phyloP scores from a whole-genome alignment of 2,113 vertebrate genomes.

The Polyodon spathula region DNA sequence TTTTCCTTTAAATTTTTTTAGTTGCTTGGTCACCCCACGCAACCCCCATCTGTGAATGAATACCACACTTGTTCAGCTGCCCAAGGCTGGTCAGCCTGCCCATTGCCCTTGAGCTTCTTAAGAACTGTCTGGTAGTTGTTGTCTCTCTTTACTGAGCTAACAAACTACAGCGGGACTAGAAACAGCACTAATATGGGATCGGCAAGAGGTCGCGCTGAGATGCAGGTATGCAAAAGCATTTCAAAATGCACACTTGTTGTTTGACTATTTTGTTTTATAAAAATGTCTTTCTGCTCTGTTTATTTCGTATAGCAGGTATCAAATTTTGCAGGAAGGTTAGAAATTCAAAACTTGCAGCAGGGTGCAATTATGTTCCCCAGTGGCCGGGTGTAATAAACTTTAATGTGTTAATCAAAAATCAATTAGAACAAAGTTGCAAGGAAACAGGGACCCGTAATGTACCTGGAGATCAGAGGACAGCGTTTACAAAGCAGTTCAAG shows the following conservation, averaged over 20 bases:
- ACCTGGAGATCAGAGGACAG: slow-evolving; percentile 18
- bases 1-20: background rate
- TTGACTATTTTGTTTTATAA: background rate
- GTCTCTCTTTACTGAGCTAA: background rate
- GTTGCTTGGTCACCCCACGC: slow-evolving; percentile 9
- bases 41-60: slow-evolving; percentile 16
- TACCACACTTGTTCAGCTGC: slow-evolving; percentile 27
- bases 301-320: slow-evolving; percentile 19
- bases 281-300: slow-evolving; percentile 1
- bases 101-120: slow-evolving; percentile 17
- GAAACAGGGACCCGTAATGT: slow-evolving; percentile 16
- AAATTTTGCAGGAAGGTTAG: slow-evolving; percentile 27
- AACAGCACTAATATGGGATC: slow-evolving; percentile 19
- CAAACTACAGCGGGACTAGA: background rate
- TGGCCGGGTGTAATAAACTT: background rate
- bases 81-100: slow-evolving; percentile 1
- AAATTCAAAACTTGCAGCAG: slow-evolving; percentile 10
- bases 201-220: slow-evolving; percentile 15
- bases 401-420: slow-evolving; percentile 24
- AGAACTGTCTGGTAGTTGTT: slow-evolving; percentile 16
- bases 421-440: slow-evolving; percentile 30
- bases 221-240: slow-evolving; percentile 24
- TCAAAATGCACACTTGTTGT: background rate
- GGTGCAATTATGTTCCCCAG: slow-evolving; percentile 3
- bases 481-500: slow-evolving; percentile 21